Percentiles rank a stretch among this genome's conserved stretches.
Conservation (phyloP, 1,140 invertebrate genomes). For the Lerema accius region DNA sequence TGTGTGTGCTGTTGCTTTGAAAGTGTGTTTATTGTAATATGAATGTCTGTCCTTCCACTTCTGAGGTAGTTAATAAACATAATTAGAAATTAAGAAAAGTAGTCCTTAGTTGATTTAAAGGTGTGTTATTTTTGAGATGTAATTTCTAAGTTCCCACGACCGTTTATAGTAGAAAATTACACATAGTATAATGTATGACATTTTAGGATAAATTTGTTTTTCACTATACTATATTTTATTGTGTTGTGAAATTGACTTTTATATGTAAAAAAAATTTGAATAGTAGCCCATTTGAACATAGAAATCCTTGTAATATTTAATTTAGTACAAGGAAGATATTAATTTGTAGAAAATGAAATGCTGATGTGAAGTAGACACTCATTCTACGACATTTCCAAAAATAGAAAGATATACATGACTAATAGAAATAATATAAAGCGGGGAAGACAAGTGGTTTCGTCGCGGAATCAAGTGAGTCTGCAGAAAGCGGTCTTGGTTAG, state of each 20-base stretch:
- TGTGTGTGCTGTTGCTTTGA: conserved; percentile 8
- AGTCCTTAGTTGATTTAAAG: not conserved
- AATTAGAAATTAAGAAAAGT: conserved; percentile 5
- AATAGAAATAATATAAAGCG: conserved; percentile 21
- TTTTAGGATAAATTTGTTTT: too few relatives aligned
- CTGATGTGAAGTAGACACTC: too few relatives aligned
- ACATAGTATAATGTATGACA: too few relatives aligned
- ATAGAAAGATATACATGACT: conserved; percentile 9
- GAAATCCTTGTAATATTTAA: too few relatives aligned
- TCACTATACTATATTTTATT: not conserved
- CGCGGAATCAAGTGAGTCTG: conserved; percentile 31
- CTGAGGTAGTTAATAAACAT: not conserved
- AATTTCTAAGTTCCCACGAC: not conserved
- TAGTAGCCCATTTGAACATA: too few relatives aligned
- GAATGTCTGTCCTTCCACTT: not conserved
- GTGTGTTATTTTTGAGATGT: not conserved
- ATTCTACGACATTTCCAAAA: not conserved
- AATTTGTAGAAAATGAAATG: too few relatives aligned
- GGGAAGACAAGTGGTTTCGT: conserved; percentile 25
- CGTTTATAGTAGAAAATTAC: not conserved
- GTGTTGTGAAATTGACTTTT: too few relatives aligned
- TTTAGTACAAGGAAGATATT: too few relatives aligned
- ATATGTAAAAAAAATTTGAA: too few relatives aligned
- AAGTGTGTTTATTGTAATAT: conserved; percentile 3
- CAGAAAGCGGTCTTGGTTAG: conserved; percentile 23